A percentile compares a stretch with the other conserved stretches of the same genome.
Evolutionary conservation across 2,113 vertebrate species (phyloP).

Genomic region (Platycercus adscitus): DNA sequence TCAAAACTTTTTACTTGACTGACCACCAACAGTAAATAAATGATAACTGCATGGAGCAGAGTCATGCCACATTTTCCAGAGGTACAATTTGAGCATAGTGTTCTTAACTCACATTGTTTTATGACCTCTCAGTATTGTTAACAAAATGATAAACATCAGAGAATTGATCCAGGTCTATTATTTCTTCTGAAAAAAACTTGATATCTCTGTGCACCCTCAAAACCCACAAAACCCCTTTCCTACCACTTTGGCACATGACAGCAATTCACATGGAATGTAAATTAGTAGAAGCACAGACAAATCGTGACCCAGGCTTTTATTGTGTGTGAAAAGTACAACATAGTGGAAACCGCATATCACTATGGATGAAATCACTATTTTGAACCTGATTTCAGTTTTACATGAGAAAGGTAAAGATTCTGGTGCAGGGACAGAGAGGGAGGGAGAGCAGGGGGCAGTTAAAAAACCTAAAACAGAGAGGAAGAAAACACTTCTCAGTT

Average conservation of each 20-base stretch:
- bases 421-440: accelerated
- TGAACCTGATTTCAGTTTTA: background rate
- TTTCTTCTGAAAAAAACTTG: background rate
- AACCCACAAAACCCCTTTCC: background rate
- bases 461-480: background rate
- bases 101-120: background rate
- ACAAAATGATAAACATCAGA: background rate
- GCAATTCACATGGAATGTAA: background rate
- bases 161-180: background rate
- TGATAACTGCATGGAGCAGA: background rate
- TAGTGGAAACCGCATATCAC: background rate
- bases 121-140: background rate
- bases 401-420: background rate
- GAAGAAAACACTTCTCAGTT: background rate
- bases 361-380: background rate
- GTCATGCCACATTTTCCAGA: background rate
- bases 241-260: background rate
- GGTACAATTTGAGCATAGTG: background rate
- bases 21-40: background rate
- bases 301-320: background rate
- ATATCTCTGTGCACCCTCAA: background rate
- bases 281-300: background rate
- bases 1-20: background rate
- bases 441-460: accelerated
- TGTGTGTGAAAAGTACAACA: background rate